Evolutionary conservation across 2,113 vertebrate species (phyloP).

Genomic region (Sturnira hondurensis): DNA sequence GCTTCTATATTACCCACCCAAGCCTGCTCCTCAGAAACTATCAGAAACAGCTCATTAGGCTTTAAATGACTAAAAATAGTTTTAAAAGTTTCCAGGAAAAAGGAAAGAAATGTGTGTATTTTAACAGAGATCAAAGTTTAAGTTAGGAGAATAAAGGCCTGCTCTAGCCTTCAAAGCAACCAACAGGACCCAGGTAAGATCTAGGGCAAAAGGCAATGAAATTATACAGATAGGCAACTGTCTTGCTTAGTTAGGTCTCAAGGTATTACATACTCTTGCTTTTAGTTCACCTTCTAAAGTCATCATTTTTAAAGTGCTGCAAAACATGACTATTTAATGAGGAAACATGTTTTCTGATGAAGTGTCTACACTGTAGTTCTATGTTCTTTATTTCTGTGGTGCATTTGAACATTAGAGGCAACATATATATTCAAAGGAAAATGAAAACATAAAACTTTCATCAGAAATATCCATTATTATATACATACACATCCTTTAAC

Average conservation of each 20-base stretch:
- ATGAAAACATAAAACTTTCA: constrained; percentile 44
- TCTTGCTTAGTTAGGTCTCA: neutral
- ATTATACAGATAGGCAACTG: neutral
- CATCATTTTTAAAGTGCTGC: neutral
- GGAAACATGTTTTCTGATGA: constrained; percentile 9
- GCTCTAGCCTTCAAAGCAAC: neutral
- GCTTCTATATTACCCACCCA: neutral
- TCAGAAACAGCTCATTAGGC: neutral
- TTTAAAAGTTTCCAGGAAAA: neutral
- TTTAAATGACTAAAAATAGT: neutral
- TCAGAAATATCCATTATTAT: constrained; percentile 8
- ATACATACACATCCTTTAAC: constrained; percentile 14
- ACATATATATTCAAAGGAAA: neutral
- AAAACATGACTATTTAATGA: constrained; percentile 24
- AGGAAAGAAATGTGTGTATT: neutral
- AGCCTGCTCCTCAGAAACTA: neutral
- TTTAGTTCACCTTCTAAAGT: neutral
- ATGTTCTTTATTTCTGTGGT: constrained; percentile 28
- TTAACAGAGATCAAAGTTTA: neutral
- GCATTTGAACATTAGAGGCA: neutral
- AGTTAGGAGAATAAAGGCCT: neutral
- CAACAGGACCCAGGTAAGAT: neutral
- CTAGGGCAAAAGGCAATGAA: neutral
- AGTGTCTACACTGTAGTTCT: neutral
- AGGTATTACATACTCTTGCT: neutral